phyloP scores from a whole-genome alignment of 92 coral and sea anemone genomes.

The Pocillopora grandis region DNA sequence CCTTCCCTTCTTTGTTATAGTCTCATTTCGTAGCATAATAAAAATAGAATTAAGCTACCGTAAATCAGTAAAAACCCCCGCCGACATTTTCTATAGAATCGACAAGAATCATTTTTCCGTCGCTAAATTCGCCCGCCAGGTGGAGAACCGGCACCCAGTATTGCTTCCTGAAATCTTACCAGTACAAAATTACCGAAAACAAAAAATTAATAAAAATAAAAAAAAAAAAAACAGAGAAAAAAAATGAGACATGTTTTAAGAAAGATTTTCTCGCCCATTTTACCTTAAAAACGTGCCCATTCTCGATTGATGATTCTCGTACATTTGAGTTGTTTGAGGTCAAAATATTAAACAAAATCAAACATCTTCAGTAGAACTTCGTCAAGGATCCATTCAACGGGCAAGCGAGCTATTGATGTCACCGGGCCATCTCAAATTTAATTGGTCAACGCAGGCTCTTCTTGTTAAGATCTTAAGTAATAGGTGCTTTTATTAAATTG shows the following conservation, averaged over 20 bases:
- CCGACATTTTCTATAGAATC: conserved; percentile 33
- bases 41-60: conserved; percentile 25
- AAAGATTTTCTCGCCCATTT: neutral
- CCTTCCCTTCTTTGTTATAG: neutral
- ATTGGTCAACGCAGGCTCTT: conserved; percentile 9
- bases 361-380: conserved; percentile 1
- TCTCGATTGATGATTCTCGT: neutral
- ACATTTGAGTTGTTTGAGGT: neutral
- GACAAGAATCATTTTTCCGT: neutral
- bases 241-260: too few species aligned
- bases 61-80: conserved; percentile 1
- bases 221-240: conserved; percentile 15
- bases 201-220: neutral
- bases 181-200: neutral
- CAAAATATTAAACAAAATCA: neutral
- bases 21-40: neutral
- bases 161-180: conserved; percentile 18
- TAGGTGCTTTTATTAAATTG: conserved; percentile 14
- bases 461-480: neutral
- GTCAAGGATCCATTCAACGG: neutral
- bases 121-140: conserved; percentile 13
- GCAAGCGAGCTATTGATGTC: conserved; percentile 4
- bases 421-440: neutral
- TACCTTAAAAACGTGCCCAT: conserved; percentile 16
- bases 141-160: conserved; percentile 23